A percentile compares a stretch with the other conserved stretches of the same genome.
These are phyloP conservation scores for Pocillopora grandis DNA, from an alignment of 92 coral and sea anemone species.

Conservation along the genomic window DNA sequence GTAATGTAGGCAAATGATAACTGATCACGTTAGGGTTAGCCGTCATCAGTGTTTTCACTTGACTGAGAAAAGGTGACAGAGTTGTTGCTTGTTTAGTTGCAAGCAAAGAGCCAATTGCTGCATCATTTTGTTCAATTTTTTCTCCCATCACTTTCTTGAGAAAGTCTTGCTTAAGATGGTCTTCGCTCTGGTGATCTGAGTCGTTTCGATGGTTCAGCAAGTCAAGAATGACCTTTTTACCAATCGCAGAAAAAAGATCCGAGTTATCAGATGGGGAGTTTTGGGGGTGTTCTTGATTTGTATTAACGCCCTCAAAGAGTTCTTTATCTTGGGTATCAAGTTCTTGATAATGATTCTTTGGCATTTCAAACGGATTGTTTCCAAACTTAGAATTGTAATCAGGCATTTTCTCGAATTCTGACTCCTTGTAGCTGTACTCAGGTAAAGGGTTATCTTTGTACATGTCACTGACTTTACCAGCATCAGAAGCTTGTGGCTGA, in stretches of 20 bases:
- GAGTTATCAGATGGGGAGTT: constrained; percentile 4
- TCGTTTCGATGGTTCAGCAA: constrained; percentile 21
- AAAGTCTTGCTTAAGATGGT: constrained; percentile 5
- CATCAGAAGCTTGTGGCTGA: constrained; percentile 13
- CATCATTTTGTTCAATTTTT: neutral
- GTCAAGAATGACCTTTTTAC: constrained; percentile 35
- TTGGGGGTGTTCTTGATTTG: neutral
- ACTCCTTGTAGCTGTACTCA: constrained; percentile 69
- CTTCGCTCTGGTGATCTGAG: constrained; percentile 12
- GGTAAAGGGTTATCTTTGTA: constrained; percentile 73
- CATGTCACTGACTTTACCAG: constrained; percentile 35
- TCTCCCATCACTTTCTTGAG: constrained; percentile 22
- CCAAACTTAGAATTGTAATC: constrained; percentile 22
- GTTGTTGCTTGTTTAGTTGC: constrained; percentile 19
- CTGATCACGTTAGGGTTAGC: neutral
- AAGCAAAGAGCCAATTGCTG: neutral
- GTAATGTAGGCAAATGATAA: constrained; percentile 6
- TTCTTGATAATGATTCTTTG: constrained; percentile 7
- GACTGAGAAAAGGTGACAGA: constrained; percentile 1
- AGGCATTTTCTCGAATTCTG: constrained; percentile 26
- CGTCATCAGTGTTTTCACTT: neutral
- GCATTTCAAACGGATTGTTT: constrained; percentile 35
- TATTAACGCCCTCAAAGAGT: constrained; percentile 11
- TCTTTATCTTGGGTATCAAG: constrained; percentile 19
- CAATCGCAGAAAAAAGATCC: constrained; percentile 28